These are phyloP conservation scores for Tachycineta bicolor DNA, from an alignment of 2,113 vertebrate species.

Conservation along the genomic window DNA sequence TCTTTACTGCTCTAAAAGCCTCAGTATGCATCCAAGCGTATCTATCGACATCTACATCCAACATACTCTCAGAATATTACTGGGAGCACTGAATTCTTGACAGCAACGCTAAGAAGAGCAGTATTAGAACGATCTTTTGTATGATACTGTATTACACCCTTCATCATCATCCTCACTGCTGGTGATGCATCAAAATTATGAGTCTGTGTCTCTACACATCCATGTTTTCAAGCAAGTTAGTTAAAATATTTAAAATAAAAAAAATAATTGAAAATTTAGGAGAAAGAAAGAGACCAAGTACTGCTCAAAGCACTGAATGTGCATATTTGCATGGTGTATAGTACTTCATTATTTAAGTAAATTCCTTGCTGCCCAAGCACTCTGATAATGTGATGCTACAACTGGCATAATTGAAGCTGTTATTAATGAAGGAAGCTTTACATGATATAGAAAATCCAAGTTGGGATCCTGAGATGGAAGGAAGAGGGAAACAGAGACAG, in stretches of 20 bases:
- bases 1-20: not conserved
- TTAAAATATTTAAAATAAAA: not conserved
- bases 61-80: not conserved
- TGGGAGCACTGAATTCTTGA: not conserved
- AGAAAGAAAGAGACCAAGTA: not conserved
- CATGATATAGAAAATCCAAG: not conserved
- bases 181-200: not conserved
- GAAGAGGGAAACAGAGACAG: not conserved
- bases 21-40: not conserved
- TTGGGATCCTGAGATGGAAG: not conserved
- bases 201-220: not conserved
- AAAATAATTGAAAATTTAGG: not conserved
- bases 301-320: not conserved
- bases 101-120: not conserved
- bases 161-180: not conserved
- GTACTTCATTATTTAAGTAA: not conserved
- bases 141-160: not conserved
- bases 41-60: not conserved
- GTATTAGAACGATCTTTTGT: not conserved
- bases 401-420: not conserved
- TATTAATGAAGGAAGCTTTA: not conserved
- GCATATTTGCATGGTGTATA: not conserved
- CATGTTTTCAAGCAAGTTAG: not conserved
- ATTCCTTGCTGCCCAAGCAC: not conserved
- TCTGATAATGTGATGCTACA: not conserved